Percentiles rank a stretch among this genome's conserved stretches.
Conservation (phyloP, 2,113 vertebrate genomes). For the Oryzias woworae region DNA sequence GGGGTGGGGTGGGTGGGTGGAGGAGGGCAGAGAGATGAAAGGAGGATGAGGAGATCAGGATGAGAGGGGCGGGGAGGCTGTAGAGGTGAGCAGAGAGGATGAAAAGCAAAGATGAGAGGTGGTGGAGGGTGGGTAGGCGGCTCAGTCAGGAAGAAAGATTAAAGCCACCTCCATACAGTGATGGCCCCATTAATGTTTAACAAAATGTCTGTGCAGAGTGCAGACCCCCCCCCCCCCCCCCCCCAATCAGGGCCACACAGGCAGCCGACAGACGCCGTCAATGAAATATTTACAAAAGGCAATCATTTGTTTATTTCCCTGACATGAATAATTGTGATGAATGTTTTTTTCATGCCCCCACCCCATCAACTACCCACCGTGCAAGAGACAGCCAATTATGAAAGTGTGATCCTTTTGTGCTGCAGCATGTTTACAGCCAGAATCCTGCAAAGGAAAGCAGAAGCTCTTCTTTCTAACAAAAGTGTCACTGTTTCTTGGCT, state of each 20-base stretch:
- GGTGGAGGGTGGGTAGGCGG: constrained; percentile 47
- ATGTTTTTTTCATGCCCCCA: constrained; percentile 70
- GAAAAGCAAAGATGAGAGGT: constrained; percentile 40
- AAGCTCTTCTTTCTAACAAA: constrained; percentile 31
- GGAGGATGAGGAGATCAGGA: constrained; percentile 46
- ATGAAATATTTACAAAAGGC: constrained; percentile 67
- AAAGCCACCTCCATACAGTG: constrained; percentile 52
- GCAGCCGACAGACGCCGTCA: constrained; percentile 24
- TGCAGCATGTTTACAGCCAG: constrained; percentile 40
- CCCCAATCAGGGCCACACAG: constrained; percentile 39
- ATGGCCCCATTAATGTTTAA: constrained; percentile 63
- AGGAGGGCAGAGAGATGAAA: constrained; percentile 48
- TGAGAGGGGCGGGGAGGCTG: constrained; percentile 43
- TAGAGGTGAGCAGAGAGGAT: constrained; percentile 45
- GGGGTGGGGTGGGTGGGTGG: constrained; percentile 5
- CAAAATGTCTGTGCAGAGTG: constrained; percentile 43
- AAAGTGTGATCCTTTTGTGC: constrained; percentile 57
- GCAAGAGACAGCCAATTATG: constrained; percentile 61
- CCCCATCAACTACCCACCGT: not conserved
- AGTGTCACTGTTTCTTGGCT: constrained; percentile 51
- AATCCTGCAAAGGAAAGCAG: constrained; percentile 55
- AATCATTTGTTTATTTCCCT: constrained; percentile 65
- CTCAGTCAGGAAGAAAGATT: constrained; percentile 49
- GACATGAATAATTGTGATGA: constrained; percentile 60
- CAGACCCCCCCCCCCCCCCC: constrained; percentile 29